These are phyloP conservation scores for Ommatoiulus sabulosus DNA, from an alignment of 2,888 invertebrate genomes.

Conservation along the genomic window DNA sequence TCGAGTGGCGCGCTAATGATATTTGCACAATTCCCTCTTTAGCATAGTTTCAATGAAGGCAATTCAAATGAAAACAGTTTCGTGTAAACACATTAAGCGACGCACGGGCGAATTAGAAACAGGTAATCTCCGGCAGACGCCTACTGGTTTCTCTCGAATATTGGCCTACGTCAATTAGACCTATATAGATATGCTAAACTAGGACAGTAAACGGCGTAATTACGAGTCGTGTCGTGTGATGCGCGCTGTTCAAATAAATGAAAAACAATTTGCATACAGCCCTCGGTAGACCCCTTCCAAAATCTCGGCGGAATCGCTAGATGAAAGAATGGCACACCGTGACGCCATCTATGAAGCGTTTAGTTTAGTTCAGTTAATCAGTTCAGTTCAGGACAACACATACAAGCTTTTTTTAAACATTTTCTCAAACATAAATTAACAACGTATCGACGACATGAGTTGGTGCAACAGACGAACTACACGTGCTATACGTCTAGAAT, in stretches of 20 bases:
- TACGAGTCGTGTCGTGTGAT: neutral
- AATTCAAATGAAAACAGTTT: constrained; percentile 41
- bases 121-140: neutral
- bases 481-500: no score
- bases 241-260: no score
- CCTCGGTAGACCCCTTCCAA: neutral
- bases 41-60: constrained; percentile 32
- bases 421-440: no score
- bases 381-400: no score
- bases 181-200: neutral
- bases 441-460: no score
- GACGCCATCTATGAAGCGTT: no score
- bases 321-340: no score
- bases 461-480: no score
- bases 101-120: neutral
- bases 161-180: neutral
- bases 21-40: constrained; percentile 24
- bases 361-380: no score
- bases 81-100: neutral
- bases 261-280: neutral
- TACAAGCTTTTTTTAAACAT: no score
- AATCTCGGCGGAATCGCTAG: neutral
- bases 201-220: neutral
- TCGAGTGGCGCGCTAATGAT: constrained; percentile 29
- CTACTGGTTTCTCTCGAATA: neutral